phyloP scores from a whole-genome alignment of 1,140 invertebrate genomes.

The Zeugodacus cucurbitae region DNA sequence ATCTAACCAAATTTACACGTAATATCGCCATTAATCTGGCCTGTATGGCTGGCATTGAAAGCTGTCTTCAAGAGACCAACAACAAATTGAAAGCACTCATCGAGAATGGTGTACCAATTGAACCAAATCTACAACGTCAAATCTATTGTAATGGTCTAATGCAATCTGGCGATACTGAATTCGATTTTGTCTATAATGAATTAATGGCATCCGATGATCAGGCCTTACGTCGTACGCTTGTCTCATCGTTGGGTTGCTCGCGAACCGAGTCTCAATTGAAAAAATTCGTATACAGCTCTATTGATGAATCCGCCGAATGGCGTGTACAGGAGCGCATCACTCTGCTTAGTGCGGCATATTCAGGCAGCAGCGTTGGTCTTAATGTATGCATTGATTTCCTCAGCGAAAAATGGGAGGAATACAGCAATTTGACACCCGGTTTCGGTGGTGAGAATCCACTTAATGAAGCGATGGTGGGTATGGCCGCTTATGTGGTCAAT shows the following conservation, averaged over 20 bases:
- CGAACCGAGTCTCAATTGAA: conserved; percentile 55
- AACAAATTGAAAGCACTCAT: conserved; percentile 62
- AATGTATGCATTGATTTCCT: conserved; percentile 54
- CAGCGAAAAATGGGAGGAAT: conserved; percentile 50
- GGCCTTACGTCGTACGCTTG: conserved; percentile 67
- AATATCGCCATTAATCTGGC: conserved; percentile 66
- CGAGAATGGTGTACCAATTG: conserved; percentile 58
- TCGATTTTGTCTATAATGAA: conserved; percentile 72
- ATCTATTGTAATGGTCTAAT: conserved; percentile 77
- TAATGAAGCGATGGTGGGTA: conserved; percentile 51
- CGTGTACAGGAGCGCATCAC: conserved; percentile 56
- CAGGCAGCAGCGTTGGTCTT: conserved; percentile 54
- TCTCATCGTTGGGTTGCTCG: conserved; percentile 71
- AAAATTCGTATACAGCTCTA: conserved; percentile 57
- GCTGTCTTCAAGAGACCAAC: conserved; percentile 66
- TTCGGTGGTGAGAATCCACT: conserved; percentile 58
- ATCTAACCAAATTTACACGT: conserved; percentile 62
- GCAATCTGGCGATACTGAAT: conserved; percentile 71
- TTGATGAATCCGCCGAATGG: conserved; percentile 49
- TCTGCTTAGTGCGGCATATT: conserved; percentile 54
- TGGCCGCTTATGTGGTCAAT: conserved; percentile 54
- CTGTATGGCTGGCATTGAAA: conserved; percentile 66
- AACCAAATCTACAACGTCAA: conserved; percentile 58
- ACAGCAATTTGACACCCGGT: conserved; percentile 51
- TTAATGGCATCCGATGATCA: conserved; percentile 71